A percentile compares a stretch with the other conserved stretches of the same genome.
These are phyloP conservation scores for Luffia ferchaultella DNA, from an alignment of 2,888 invertebrate species.

Conservation along the genomic window DNA sequence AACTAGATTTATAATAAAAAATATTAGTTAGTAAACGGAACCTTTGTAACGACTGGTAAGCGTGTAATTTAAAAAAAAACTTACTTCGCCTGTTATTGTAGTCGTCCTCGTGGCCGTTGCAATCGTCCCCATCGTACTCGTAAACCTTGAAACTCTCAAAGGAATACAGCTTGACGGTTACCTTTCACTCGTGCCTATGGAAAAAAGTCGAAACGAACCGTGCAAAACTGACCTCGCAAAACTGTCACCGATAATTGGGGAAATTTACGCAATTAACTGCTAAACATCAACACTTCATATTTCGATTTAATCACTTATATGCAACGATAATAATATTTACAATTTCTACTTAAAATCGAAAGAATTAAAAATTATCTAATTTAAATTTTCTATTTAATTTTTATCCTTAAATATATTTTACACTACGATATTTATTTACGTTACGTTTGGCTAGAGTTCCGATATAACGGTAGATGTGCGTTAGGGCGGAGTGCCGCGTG, in stretches of 20 bases:
- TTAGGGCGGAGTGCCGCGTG: constrained; percentile 46
- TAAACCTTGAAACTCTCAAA: constrained; percentile 61
- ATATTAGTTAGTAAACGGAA: no score
- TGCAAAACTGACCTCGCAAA: constrained; percentile 1
- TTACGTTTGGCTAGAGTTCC: no score
- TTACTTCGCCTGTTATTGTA: constrained; percentile 55
- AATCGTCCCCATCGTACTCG: constrained; percentile 54
- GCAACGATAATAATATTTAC: not conserved
- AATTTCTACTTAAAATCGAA: not conserved
- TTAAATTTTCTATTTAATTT: no score
- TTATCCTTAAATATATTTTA: no score
- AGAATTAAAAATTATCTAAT: no score
- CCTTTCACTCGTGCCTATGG: constrained; percentile 19
- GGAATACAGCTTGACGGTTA: constrained; percentile 63
- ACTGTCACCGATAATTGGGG: not conserved
- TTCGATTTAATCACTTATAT: not conserved
- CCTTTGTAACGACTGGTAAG: no score
- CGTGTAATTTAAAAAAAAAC: constrained; percentile 23
- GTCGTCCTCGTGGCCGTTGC: constrained; percentile 49
- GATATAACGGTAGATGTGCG: no score
- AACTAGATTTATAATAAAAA: no score
- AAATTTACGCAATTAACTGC: not conserved
- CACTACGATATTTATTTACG: no score
- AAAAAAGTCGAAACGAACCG: constrained; percentile 17
- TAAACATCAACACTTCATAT: not conserved